Percentiles rank a stretch among this genome's conserved stretches.
These are phyloP conservation scores for Phyto melanocephala DNA, from an alignment of 2,888 invertebrate genomes.

Conservation along the genomic window DNA sequence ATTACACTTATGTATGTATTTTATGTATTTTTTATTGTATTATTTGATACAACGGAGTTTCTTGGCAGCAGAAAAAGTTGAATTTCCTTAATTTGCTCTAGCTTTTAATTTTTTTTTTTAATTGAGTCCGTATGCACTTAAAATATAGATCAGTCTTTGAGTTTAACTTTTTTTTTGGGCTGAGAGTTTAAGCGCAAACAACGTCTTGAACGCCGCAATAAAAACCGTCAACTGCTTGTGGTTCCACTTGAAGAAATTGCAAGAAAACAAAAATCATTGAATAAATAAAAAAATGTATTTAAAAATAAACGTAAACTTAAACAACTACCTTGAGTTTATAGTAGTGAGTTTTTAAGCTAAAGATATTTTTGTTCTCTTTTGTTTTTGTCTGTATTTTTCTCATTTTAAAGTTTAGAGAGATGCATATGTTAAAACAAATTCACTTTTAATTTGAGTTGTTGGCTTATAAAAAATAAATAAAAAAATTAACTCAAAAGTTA, in stretches of 20 bases:
- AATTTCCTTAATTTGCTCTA: constrained; percentile 45
- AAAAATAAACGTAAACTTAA: constrained; percentile 5
- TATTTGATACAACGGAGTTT: constrained; percentile 31
- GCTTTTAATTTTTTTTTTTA: neutral
- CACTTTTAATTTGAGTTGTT: constrained; percentile 54
- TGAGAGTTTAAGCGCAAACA: constrained; percentile 43
- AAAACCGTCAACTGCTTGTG: constrained; percentile 75
- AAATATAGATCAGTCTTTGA: constrained; percentile 54
- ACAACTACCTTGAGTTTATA: constrained; percentile 41
- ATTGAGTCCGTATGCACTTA: constrained; percentile 38
- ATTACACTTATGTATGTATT: neutral
- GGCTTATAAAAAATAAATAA: neutral
- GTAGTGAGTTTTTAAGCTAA: constrained; percentile 18
- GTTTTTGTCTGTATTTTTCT: neutral
- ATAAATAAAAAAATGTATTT: neutral
- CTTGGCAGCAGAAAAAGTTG: constrained; percentile 26
- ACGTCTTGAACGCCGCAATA: constrained; percentile 73
- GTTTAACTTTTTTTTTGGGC: neutral
- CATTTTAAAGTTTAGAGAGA: neutral
- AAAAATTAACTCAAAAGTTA: constrained; percentile 6
- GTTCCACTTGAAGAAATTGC: constrained; percentile 71
- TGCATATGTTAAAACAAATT: neutral
- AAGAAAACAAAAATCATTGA: constrained; percentile 70
- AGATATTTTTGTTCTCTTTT: neutral
- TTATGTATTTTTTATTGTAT: neutral